Evolutionary conservation across 2,797 vertebrate species (phyloP).

Genomic region (Falco novaeseelandiae): DNA sequence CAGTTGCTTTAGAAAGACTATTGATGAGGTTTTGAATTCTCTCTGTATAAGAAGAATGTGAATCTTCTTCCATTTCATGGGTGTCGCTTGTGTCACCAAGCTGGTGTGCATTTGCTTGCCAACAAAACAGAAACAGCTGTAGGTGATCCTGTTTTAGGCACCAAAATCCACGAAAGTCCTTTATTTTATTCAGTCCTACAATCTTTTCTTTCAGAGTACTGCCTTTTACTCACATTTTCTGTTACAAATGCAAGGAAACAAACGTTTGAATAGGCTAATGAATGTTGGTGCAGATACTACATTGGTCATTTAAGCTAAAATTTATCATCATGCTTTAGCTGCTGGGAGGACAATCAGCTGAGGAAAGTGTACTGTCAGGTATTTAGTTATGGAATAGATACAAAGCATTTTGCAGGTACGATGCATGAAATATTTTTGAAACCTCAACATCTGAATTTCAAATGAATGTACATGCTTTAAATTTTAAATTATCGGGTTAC

Average conservation of each 20-base stretch:
- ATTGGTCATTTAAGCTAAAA: not conserved
- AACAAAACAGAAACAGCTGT: not conserved
- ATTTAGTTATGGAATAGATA: not conserved
- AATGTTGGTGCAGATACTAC: not conserved
- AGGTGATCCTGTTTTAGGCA: not conserved
- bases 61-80: not conserved
- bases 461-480: not conserved
- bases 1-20: not conserved
- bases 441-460: not conserved
- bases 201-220: not conserved
- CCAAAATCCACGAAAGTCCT: not conserved
- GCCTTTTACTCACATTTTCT: not conserved
- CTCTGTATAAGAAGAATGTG: not conserved
- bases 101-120: not conserved
- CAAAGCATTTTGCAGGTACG: not conserved
- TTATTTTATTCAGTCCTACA: not conserved
- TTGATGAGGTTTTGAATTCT: not conserved
- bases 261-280: not conserved
- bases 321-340: not conserved
- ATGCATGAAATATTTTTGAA: not conserved
- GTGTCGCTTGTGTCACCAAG: not conserved
- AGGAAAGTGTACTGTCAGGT: not conserved
- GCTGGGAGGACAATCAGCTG: not conserved
- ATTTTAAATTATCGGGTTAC: not conserved
- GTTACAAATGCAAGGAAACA: not conserved